Conservation (phyloP, 2,113 vertebrate species). For the Hypanus sabinus region DNA sequence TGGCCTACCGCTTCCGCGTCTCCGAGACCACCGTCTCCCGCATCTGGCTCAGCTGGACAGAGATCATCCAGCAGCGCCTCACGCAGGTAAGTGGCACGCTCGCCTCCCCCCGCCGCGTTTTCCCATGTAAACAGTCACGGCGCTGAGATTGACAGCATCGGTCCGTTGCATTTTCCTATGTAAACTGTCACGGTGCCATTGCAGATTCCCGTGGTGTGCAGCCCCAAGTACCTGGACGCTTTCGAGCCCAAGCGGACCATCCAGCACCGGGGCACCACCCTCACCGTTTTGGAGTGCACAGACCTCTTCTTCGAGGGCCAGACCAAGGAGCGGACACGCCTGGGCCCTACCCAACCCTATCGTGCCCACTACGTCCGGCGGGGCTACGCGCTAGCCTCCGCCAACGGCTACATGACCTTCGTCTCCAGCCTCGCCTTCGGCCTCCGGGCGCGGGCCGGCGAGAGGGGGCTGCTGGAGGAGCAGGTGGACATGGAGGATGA, state of each 20-base stretch:
- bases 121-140: background rate
- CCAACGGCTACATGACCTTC: slow-evolving; percentile 44
- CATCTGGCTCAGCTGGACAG: slow-evolving; percentile 46
- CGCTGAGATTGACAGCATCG: background rate
- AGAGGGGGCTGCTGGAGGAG: background rate
- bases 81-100: slow-evolving; percentile 41
- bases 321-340: slow-evolving; percentile 36
- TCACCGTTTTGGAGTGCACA: slow-evolving; percentile 43
- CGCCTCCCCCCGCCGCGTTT: too few species aligned
- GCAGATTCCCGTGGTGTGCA: slow-evolving; percentile 44
- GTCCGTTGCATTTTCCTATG: background rate
- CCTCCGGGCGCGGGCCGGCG: background rate
- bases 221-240: slow-evolving; percentile 39
- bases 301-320: slow-evolving; percentile 44
- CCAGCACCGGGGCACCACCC: background rate
- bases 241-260: slow-evolving; percentile 41
- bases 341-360: slow-evolving; percentile 4
- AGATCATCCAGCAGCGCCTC: slow-evolving; percentile 43
- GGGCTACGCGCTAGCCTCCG: slow-evolving; percentile 41
- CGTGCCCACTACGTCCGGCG: slow-evolving; percentile 38
- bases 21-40: slow-evolving; percentile 46
- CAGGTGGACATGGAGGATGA: background rate
- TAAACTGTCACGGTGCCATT: background rate
- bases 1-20: slow-evolving; percentile 47
- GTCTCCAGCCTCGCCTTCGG: slow-evolving; percentile 38